Evolutionary conservation across 2,797 vertebrate species (phyloP), one percentile per base, ranked within the genome.

Genomic region (Acanthis flammea): DNA sequence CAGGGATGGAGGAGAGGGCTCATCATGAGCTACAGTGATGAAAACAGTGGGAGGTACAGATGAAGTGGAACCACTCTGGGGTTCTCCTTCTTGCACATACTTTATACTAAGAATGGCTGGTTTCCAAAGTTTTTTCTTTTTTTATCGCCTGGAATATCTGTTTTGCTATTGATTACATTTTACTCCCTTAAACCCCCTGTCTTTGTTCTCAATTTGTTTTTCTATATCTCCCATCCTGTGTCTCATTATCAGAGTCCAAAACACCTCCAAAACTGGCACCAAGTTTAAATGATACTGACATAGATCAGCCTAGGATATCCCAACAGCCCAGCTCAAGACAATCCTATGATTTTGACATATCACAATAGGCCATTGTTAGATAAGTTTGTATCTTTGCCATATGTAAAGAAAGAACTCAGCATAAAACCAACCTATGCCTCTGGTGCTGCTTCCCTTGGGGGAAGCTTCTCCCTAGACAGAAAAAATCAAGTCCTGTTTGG

Each of bases 11-110:
- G 71, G 53, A 85, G 45, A 94, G 63, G 37, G 48, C 47, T 92
- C 90, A 86, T 90, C 63, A 33, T 10, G 19, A 93, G 42, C 85
- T 84, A 39, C 54, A 84, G 82, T 86, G 87, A 84, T 88, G 94
- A 96, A 93, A 95, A 94, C 82, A 86, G 80, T 92, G 89, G 94
- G 90, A 96, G 60, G 78, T 93, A 93, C 30, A 70, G 78, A 81
- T 94, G 94, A 81, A 84, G 53, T 92, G 89, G 44, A 96, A 91
- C 91, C 66, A 67, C 60, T 95, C 86, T 28, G 86, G 94, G 37
- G 21, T 42, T 95, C 80, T 95, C 88, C 77, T 89, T 95, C 72
- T 80, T 78, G 27, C 51, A 57, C 47, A 44, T 70, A 68, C 14
- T 2, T 79, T 73, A 58, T 22, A 66, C 19, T 47, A 81, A 72